Evolutionary conservation across 2,888 invertebrate species (phyloP).

Genomic region (Rosalia funebris): DNA sequence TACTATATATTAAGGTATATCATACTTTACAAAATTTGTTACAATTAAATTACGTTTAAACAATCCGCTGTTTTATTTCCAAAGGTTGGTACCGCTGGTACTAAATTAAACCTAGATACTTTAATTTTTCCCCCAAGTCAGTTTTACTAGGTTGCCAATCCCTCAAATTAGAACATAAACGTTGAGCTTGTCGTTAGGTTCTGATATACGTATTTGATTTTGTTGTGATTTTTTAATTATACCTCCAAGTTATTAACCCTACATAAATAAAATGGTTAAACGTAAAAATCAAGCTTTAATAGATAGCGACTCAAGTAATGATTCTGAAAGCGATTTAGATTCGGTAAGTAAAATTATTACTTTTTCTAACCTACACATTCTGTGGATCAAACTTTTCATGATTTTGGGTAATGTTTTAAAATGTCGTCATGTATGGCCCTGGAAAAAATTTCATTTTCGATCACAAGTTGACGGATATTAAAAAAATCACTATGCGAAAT

Average conservation of each 20-base stretch:
- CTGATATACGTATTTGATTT: slow-evolving; percentile 1
- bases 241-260: not conserved
- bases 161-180: no score
- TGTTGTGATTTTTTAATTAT: slow-evolving; percentile 7
- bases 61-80: no score
- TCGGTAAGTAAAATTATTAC: slow-evolving; percentile 74
- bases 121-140: not conserved
- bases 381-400: slow-evolving; percentile 8
- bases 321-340: slow-evolving; percentile 82
- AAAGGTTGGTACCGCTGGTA: no score
- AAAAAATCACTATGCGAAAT: not conserved
- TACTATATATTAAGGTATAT: no score
- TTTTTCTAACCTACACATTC: slow-evolving; percentile 24
- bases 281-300: slow-evolving; percentile 84
- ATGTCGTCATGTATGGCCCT: slow-evolving; percentile 18
- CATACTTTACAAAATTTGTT: no score
- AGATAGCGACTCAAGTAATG: slow-evolving; percentile 85
- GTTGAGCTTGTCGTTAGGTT: slow-evolving; percentile 2
- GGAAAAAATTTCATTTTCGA: slow-evolving; percentile 7
- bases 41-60: no score
- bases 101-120: no score
- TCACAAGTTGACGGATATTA: not conserved
- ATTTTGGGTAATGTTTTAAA: slow-evolving; percentile 21
- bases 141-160: not conserved
- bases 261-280: slow-evolving; percentile 75